Conservation (phyloP, 2,888 invertebrate species). For the Campaea margaritaria region DNA sequence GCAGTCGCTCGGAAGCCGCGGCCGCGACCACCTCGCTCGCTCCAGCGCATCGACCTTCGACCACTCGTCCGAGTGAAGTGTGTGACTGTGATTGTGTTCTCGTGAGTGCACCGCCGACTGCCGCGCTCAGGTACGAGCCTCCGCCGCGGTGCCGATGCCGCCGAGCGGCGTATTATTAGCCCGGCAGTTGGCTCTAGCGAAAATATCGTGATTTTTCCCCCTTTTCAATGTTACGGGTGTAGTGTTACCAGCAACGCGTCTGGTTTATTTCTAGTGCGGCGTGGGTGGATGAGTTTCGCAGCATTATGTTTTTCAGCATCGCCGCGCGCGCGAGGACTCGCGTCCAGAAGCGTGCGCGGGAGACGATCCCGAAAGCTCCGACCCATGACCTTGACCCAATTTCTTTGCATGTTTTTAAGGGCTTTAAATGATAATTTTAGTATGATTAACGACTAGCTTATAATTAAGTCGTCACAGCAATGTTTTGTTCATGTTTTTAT, state of each 20-base stretch:
- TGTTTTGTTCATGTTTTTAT: constrained; percentile 12
- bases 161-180: constrained; percentile 54
- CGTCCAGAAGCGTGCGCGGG: constrained; percentile 43
- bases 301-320: constrained; percentile 56
- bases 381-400: constrained; percentile 78
- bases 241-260: constrained; percentile 76
- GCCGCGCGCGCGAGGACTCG: constrained; percentile 46
- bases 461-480: constrained; percentile 8
- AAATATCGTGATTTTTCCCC: constrained; percentile 58
- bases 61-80: constrained; percentile 82
- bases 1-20: constrained; percentile 83
- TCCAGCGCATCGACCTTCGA: constrained; percentile 79
- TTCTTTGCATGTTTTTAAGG: constrained; percentile 48
- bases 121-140: constrained; percentile 57
- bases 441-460: neutral
- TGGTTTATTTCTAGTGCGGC: constrained; percentile 77
- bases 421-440: constrained; percentile 31
- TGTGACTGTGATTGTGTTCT: constrained; percentile 81
- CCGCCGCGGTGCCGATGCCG: constrained; percentile 44
- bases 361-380: constrained; percentile 43
- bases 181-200: constrained; percentile 48
- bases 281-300: constrained; percentile 67
- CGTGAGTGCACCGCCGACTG: constrained; percentile 58
- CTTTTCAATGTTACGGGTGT: constrained; percentile 75
- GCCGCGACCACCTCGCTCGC: constrained; percentile 78